phyloP scores from a whole-genome alignment of 2,888 invertebrate genomes.

The Acrobasis suavella region DNA sequence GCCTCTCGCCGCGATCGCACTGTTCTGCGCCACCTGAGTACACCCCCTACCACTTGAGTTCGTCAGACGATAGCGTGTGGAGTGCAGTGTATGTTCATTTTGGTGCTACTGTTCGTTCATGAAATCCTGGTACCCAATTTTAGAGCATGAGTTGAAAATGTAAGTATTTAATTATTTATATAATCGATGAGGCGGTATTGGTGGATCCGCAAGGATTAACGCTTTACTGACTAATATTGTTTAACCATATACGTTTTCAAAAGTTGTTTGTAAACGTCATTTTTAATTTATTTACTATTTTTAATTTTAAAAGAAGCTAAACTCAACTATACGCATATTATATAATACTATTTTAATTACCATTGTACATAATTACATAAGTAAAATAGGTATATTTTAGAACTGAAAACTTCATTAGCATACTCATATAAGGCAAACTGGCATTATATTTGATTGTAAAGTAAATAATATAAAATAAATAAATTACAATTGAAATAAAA shows the following conservation, averaged over 20 bases:
- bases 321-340: too few relatives aligned
- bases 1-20: constrained; percentile 64
- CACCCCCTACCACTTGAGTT: constrained; percentile 34
- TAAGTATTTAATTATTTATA: constrained; percentile 39
- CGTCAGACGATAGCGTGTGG: constrained; percentile 47
- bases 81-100: constrained; percentile 68
- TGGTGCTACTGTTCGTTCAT: constrained; percentile 43
- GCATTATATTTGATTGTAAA: too few relatives aligned
- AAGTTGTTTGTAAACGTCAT: background rate
- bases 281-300: background rate
- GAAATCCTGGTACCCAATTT: constrained; percentile 39
- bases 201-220: background rate
- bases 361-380: too few relatives aligned
- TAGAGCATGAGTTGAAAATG: constrained; percentile 47
- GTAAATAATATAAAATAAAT: too few relatives aligned
- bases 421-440: too few relatives aligned
- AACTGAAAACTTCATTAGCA: too few relatives aligned
- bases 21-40: constrained; percentile 35
- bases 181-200: background rate
- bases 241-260: background rate
- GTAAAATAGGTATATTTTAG: too few relatives aligned
- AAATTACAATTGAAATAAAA: too few relatives aligned
- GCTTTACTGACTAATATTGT: background rate
- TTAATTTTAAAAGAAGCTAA: too few relatives aligned
- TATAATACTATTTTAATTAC: too few relatives aligned